Evolutionary conservation across 2,888 invertebrate genomes (phyloP).

Genomic region (Anodontia alba): DNA sequence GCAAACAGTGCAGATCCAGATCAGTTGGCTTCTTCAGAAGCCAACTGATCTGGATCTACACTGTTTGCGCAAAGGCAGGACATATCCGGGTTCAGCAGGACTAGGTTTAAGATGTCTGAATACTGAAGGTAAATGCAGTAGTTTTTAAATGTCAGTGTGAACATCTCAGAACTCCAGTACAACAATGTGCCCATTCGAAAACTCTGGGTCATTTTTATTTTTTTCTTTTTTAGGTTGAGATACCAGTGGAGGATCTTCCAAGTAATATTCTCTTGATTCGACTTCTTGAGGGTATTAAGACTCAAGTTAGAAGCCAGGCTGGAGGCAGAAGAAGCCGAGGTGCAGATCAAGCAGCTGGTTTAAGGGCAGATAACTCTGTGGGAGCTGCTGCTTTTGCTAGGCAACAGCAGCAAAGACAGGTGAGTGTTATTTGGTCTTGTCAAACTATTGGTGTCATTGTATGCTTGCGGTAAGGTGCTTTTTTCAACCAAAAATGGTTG

Average conservation of each 20-base stretch:
- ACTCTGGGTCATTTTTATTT: no score
- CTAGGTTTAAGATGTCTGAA: no score
- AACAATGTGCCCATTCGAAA: no score
- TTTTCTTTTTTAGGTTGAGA: constrained; percentile 87
- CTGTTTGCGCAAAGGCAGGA: no score
- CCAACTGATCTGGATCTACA: no score
- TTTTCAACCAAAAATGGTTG: no score
- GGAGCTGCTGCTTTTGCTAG: constrained; percentile 37
- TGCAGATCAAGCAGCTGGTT: constrained; percentile 41
- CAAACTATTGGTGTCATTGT: not conserved
- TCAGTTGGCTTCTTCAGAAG: no score
- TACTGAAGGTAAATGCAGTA: no score
- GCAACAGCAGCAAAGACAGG: constrained; percentile 63
- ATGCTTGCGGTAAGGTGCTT: constrained; percentile 20
- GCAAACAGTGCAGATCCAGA: no score
- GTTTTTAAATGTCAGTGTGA: no score
- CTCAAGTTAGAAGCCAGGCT: constrained; percentile 54
- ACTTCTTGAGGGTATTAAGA: constrained; percentile 95
- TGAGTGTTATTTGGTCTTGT: not conserved
- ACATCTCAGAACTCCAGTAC: no score
- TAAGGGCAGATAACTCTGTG: constrained; percentile 34
- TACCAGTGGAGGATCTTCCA: constrained; percentile 94
- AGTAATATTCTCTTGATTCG: constrained; percentile 97
- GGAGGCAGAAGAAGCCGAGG: constrained; percentile 32
- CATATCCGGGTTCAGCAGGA: no score